Evolutionary conservation across 2,888 invertebrate genomes (phyloP), one percentile per base, ranked within the genome.

Genomic region (Cryptocephalus primarius): DNA sequence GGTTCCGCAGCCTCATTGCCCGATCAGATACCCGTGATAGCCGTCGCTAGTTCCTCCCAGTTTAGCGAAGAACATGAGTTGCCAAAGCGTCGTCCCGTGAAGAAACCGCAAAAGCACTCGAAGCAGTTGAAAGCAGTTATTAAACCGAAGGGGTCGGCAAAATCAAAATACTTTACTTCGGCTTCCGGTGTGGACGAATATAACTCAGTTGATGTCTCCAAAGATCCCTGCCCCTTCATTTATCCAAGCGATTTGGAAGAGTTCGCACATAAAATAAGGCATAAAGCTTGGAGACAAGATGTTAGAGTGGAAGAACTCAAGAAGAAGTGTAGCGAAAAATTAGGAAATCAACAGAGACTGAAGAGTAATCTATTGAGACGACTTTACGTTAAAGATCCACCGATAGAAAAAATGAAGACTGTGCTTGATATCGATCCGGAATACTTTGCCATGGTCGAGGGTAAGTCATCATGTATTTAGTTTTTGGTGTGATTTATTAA

Each of bases 351-450:
- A 41, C 63, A 64, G 4, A 56, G 62, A 40, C 66, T 68, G 46
- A 61, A 59, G 32, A 67, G 71, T 54, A 77, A 79, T 58, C 66
- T 81, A 53, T 70, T 81, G 32, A 70, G 75, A 52, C 68, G 80
- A 47, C 68, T 82, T 40, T 79, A 73, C 46, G 71, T 81, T 22
- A 69, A 76, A 60, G 75, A 77, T 54, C 72, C 75, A n/a, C 66
- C 69, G 32, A 49, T 63, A 6, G 57, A 57, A 14, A 72, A 72
- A 50, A 74, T 76, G 32, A 73, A 74, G 53, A 77, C 79, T 1
- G 77, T 82, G 42, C 71, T 78, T 11, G 81, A 83, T 64, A 73
- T 82, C 36, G 80, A 83, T 61, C 78, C 80, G 0, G 75, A 78
- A 51, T 83, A 80, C 63, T 83, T 79, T 60, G 74, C 74, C 1